A percentile compares a stretch with the other conserved stretches of the same genome.
phyloP scores from a whole-genome alignment of 2,797 vertebrate species.

The Pelobates cultripes region DNA sequence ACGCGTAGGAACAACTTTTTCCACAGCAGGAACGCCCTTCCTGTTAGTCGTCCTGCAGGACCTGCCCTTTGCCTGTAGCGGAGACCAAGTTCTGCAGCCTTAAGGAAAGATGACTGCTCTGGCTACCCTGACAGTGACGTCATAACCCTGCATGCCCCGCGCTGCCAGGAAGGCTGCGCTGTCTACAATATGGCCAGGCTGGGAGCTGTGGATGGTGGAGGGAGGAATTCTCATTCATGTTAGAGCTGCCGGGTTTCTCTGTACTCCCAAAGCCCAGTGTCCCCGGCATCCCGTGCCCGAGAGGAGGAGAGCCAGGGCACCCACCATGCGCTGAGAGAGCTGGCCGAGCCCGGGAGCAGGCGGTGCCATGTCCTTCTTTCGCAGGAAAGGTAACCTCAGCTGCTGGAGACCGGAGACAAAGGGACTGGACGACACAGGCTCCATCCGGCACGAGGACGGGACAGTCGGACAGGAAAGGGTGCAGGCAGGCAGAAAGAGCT shows the following conservation, averaged over 20 bases:
- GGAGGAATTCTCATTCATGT: conserved; percentile 61
- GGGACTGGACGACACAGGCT: neutral
- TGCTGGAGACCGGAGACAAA: conserved; percentile 57
- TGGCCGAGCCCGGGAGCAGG: conserved; percentile 45
- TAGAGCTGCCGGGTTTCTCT: conserved; percentile 60
- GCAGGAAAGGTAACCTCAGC: conserved; percentile 58
- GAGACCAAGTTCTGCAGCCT: neutral
- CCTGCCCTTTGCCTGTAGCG: too few relatives aligned
- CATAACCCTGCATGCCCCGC: conserved; percentile 75
- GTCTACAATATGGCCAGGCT: conserved; percentile 81
- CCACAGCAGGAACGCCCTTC: too few relatives aligned
- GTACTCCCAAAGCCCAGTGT: conserved; percentile 41
- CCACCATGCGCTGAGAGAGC: conserved; percentile 74
- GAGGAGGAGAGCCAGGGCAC: conserved; percentile 71
- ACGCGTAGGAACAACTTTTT: too few relatives aligned
- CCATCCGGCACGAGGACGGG: neutral
- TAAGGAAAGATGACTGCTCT: conserved; percentile 8
- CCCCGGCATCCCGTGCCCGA: conserved; percentile 60
- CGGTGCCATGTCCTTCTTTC: conserved; percentile 95
- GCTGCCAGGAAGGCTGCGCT: conserved; percentile 79
- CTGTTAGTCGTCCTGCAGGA: too few relatives aligned
- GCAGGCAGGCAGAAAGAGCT: too few relatives aligned
- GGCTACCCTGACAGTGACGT: neutral
- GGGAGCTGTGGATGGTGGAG: conserved; percentile 62
- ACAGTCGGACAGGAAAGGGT: too few relatives aligned